phyloP scores from a whole-genome alignment of 2,888 invertebrate species.

The Cataglyphis altisquamis region DNA sequence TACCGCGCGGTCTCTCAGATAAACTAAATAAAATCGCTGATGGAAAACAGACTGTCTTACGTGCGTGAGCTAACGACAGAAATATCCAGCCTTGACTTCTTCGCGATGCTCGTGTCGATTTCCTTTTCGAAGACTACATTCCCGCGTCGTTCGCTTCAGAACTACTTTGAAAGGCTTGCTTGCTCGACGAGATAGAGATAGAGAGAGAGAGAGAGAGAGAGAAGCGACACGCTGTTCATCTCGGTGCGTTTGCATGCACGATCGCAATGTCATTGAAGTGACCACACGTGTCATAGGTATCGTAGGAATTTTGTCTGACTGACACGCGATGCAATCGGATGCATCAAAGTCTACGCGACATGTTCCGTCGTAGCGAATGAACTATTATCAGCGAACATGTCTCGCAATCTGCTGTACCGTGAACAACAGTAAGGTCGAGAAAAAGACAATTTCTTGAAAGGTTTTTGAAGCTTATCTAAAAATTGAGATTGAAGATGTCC shows the following conservation, averaged over 20 bases:
- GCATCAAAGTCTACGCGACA: slow-evolving; percentile 25
- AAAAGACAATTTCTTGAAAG: slow-evolving; percentile 3
- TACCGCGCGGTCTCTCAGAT: slow-evolving; percentile 2
- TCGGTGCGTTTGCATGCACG: slow-evolving; percentile 36
- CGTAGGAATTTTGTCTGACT: slow-evolving; percentile 19
- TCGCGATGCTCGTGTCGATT: slow-evolving; percentile 35
- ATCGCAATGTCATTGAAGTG: neutral
- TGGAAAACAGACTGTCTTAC: slow-evolving; percentile 10
- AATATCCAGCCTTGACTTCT: slow-evolving; percentile 51
- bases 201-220: neutral
- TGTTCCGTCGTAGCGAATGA: neutral
- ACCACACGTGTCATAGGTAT: slow-evolving; percentile 37
- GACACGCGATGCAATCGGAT: slow-evolving; percentile 30
- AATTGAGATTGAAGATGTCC: neutral
- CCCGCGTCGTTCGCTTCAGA: slow-evolving; percentile 40
- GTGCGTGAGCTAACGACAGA: slow-evolving; percentile 28
- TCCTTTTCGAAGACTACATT: slow-evolving; percentile 40
- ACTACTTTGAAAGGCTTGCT: slow-evolving; percentile 11
- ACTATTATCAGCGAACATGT: slow-evolving; percentile 22
- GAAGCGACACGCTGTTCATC: slow-evolving; percentile 22
- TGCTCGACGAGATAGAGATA: neutral
- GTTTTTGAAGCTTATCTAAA: neutral
- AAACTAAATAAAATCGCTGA: slow-evolving; percentile 25
- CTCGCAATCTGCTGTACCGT: slow-evolving; percentile 8
- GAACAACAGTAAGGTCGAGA: slow-evolving; percentile 1